A percentile compares a stretch with the other conserved stretches of the same genome.
These are phyloP conservation scores for Brachymystax lenok DNA, from an alignment of 2,797 vertebrate genomes.

Conservation along the genomic window DNA sequence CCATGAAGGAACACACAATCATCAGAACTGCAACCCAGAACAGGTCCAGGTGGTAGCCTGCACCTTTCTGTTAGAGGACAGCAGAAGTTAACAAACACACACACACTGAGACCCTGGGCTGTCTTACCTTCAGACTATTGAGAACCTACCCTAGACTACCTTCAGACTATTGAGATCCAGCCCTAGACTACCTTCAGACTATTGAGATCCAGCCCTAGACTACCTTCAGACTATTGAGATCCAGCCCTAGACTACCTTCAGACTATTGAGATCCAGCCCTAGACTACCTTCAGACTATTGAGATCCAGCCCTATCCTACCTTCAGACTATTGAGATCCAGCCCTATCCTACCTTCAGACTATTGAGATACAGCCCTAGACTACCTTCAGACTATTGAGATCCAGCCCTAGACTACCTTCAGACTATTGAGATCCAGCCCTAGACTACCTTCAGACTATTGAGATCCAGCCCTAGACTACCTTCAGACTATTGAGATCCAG, in stretches of 20 bases:
- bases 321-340: slow-evolving; percentile 69
- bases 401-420: slow-evolving; percentile 80
- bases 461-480: slow-evolving; percentile 65
- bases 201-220: slow-evolving; percentile 5
- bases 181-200: slow-evolving; percentile 82
- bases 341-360: slow-evolving; percentile 82
- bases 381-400: slow-evolving; percentile 80
- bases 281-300: slow-evolving; percentile 81
- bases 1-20: slow-evolving; percentile 93
- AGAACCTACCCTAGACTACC: slow-evolving; percentile 64
- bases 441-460: slow-evolving; percentile 81
- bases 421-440: slow-evolving; percentile 27
- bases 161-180: slow-evolving; percentile 71
- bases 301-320: slow-evolving; percentile 66
- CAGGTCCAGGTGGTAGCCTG: slow-evolving; percentile 94
- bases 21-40: slow-evolving; percentile 92
- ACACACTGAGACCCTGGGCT: background rate
- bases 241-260: slow-evolving; percentile 80
- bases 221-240: slow-evolving; percentile 80
- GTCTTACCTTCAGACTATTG: too few species aligned
- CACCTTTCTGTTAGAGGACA: slow-evolving; percentile 85
- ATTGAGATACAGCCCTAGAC: slow-evolving; percentile 6
- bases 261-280: slow-evolving; percentile 26
- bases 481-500: slow-evolving; percentile 77
- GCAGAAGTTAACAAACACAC: background rate